These are phyloP conservation scores for Dendropsophus ebraccatus DNA, from an alignment of 2,113 vertebrate species.

Conservation along the genomic window DNA sequence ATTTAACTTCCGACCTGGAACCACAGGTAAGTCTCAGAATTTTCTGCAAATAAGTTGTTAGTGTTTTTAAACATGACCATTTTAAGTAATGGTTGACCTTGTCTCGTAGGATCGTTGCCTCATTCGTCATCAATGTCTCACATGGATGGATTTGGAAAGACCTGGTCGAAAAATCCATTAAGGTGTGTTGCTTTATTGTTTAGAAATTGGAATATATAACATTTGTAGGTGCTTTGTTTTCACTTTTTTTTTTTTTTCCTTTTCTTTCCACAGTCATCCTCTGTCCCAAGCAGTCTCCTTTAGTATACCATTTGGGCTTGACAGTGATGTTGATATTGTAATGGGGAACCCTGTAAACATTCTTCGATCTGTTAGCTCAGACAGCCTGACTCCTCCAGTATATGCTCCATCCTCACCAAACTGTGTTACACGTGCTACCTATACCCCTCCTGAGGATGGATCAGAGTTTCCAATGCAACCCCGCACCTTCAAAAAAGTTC, in stretches of 20 bases:
- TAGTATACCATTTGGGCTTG: constrained; percentile 92
- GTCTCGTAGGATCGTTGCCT: constrained; percentile 80
- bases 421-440: constrained; percentile 63
- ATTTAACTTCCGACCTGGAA: constrained; percentile 82
- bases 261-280: constrained; percentile 75
- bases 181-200: constrained; percentile 69
- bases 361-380: constrained; percentile 85
- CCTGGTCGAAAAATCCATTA: constrained; percentile 84
- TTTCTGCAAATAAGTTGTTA: neutral
- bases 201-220: neutral
- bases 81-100: neutral
- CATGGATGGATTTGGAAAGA: constrained; percentile 85
- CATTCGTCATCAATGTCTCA: constrained; percentile 91
- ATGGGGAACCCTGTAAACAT: constrained; percentile 88
- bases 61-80: neutral
- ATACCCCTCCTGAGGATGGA: constrained; percentile 73
- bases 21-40: constrained; percentile 24
- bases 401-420: constrained; percentile 60
- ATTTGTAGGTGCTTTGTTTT: neutral
- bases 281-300: constrained; percentile 89
- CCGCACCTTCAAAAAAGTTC: constrained; percentile 61
- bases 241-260: neutral
- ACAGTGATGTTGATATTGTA: constrained; percentile 91
- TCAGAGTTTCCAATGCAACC: constrained; percentile 67
- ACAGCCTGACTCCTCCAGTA: constrained; percentile 77